Evolutionary conservation across 2,113 vertebrate species (phyloP).

Genomic region (Leptocoma aspasia): DNA sequence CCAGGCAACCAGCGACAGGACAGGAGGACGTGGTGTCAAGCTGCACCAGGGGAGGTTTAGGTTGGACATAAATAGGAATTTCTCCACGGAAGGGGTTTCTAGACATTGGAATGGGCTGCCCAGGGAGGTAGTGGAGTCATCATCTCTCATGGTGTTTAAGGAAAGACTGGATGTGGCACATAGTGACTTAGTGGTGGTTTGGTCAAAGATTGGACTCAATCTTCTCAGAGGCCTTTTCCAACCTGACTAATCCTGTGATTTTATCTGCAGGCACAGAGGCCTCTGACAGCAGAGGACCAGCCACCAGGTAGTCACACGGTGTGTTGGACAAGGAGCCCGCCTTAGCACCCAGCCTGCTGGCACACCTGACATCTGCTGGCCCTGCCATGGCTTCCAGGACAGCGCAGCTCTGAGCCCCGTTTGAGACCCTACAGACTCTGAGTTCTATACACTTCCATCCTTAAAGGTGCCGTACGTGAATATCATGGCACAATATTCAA

Average conservation of each 20-base stretch:
- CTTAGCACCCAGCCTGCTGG: neutral
- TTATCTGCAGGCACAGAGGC: neutral
- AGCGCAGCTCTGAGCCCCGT: neutral
- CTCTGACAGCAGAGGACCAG: neutral
- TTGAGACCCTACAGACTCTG: rapidly evolving
- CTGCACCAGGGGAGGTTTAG: neutral
- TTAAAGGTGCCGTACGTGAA: rapidly evolving
- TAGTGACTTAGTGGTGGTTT: neutral
- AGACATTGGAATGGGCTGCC: neutral
- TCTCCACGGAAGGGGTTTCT: neutral
- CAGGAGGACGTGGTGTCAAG: no score
- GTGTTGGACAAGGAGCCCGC: neutral
- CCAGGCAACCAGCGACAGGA: neutral
- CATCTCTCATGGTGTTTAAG: no score
- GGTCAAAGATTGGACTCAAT: neutral
- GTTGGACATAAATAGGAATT: neutral
- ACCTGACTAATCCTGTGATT: neutral
- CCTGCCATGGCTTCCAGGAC: rapidly evolving
- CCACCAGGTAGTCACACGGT: rapidly evolving
- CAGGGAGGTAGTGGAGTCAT: neutral
- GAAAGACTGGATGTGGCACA: neutral
- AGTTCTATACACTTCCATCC: neutral
- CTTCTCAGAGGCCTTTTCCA: neutral
- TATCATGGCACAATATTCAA: rapidly evolving
- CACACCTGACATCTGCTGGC: rapidly evolving